A percentile compares a stretch with the other conserved stretches of the same genome.
These are phyloP conservation scores for Aleiodes sp. DNA, from an alignment of 1,140 invertebrate genomes.

Conservation along the genomic window DNA sequence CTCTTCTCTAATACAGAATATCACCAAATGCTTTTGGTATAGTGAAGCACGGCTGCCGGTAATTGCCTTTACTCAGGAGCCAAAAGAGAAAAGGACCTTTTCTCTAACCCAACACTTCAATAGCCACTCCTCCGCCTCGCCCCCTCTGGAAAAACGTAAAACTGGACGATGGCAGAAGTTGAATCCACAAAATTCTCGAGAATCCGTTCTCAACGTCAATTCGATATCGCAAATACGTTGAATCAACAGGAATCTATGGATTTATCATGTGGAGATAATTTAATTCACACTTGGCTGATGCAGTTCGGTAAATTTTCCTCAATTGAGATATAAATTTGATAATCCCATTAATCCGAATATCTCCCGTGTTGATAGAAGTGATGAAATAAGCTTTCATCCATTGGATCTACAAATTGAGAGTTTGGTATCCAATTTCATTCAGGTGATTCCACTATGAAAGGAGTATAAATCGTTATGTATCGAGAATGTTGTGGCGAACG, in stretches of 20 bases:
- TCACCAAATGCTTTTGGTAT: slow-evolving; percentile 40
- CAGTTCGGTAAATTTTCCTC: no score
- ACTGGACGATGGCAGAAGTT: slow-evolving; percentile 1
- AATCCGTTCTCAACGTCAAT: background rate
- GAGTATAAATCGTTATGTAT: background rate
- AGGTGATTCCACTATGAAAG: slow-evolving; percentile 31
- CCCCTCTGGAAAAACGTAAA: background rate
- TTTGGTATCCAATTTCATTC: slow-evolving; percentile 46
- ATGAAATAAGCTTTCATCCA: no score
- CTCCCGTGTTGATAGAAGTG: slow-evolving; percentile 5
- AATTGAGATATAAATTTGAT: background rate
- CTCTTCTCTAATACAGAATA: slow-evolving; percentile 10
- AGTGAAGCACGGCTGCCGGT: slow-evolving; percentile 53
- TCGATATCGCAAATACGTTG: no score
- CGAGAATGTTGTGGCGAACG: background rate
- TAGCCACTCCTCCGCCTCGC: background rate
- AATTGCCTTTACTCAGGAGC: slow-evolving; percentile 45
- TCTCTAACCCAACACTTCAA: slow-evolving; percentile 14
- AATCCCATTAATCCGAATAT: slow-evolving; percentile 2
- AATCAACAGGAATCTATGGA: no score
- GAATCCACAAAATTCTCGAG: background rate
- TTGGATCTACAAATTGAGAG: slow-evolving; percentile 16
- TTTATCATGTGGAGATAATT: no score
- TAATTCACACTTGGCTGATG: no score
- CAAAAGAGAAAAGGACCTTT: slow-evolving; percentile 39